These are phyloP conservation scores for Salvelinus sp. DNA, from an alignment of 2,113 vertebrate genomes.

Conservation along the genomic window DNA sequence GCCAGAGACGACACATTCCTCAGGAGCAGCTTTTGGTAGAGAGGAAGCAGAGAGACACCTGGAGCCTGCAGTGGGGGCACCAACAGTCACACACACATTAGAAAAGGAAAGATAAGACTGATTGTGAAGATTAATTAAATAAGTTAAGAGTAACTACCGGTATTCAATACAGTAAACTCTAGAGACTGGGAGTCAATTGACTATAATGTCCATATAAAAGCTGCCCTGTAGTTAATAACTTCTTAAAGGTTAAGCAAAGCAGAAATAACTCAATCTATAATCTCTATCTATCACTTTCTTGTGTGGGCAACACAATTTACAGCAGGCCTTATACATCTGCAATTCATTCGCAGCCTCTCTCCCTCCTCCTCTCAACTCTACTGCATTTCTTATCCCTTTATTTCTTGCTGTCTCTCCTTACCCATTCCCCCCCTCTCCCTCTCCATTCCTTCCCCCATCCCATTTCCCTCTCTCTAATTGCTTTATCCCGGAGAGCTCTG, in stretches of 20 bases:
- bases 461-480: too few species aligned
- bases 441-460: too few species aligned
- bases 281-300: too few species aligned
- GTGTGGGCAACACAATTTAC: too few species aligned
- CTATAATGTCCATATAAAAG: background rate
- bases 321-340: background rate
- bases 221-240: background rate
- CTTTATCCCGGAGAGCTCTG: too few species aligned
- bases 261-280: too few species aligned
- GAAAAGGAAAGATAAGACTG: background rate
- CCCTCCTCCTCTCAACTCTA: background rate
- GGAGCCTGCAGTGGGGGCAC: conserved; percentile 52
- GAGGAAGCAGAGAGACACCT: conserved; percentile 54
- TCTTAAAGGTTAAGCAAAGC: too few species aligned
- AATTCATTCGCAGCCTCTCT: background rate
- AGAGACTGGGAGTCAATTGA: too few species aligned
- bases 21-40: conserved; percentile 75
- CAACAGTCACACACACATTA: background rate
- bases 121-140: background rate
- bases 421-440: conserved; percentile 6
- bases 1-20: conserved; percentile 79
- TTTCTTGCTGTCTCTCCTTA: conserved; percentile 5
- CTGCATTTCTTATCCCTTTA: background rate
- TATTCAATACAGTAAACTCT: too few species aligned
- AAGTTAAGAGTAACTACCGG: background rate